Evolutionary conservation across 2,797 vertebrate species (phyloP).

Genomic region (Enteromius trimaculatus): DNA sequence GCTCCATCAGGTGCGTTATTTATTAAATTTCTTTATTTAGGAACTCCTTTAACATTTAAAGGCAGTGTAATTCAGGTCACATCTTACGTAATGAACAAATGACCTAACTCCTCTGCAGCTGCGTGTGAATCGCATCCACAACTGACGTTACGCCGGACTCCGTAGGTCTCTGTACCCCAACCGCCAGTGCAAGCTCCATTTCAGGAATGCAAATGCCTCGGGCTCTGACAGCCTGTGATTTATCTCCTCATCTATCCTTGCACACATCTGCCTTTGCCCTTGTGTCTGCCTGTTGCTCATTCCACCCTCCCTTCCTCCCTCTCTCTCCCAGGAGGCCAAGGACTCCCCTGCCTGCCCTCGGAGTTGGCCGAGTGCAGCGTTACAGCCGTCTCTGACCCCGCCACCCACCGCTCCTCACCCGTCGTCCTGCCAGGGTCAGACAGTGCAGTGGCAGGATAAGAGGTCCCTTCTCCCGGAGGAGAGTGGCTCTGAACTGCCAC

Average conservation of each 20-base stretch:
- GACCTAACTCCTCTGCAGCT: conserved; percentile 24
- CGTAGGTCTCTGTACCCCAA: conserved; percentile 58
- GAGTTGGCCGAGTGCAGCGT: conserved; percentile 38
- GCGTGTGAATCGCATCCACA: conserved; percentile 20
- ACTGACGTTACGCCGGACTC: conserved; percentile 38
- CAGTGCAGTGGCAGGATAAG: conserved; percentile 27
- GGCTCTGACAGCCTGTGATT: conserved; percentile 79
- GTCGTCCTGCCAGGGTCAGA: conserved; percentile 43
- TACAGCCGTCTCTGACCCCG: conserved; percentile 43
- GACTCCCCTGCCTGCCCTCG: conserved; percentile 69
- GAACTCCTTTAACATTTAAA: conserved; percentile 22
- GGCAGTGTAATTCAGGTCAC: conserved; percentile 14
- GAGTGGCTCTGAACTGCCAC: conserved; percentile 30
- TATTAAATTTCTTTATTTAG: conserved; percentile 29
- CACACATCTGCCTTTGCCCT: conserved; percentile 83
- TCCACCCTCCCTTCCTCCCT: conserved; percentile 66
- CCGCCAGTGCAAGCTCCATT: conserved; percentile 79
- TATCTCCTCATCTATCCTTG: conserved; percentile 84
- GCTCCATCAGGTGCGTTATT: background rate
- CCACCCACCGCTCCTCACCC: conserved; percentile 42
- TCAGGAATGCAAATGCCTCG: conserved; percentile 83
- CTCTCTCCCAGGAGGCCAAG: conserved; percentile 71
- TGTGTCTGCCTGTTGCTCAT: conserved; percentile 82
- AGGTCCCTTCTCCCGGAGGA: conserved; percentile 35
- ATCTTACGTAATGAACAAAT: conserved; percentile 31